A percentile compares a stretch with the other conserved stretches of the same genome.
phyloP scores from a whole-genome alignment of 2,113 vertebrate species.

The Phylloscopus trochiloides region DNA sequence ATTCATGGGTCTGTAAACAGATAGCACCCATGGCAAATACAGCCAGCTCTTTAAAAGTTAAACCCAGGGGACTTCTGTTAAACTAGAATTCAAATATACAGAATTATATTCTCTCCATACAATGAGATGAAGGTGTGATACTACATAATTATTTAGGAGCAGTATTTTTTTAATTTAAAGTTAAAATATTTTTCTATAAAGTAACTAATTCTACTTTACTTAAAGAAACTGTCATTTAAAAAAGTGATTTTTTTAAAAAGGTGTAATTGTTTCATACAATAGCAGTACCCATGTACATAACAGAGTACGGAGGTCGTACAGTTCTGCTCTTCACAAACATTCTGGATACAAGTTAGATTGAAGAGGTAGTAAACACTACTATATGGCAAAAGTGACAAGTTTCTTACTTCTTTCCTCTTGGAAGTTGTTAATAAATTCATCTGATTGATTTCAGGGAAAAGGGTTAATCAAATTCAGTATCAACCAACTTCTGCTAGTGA shows the following conservation, averaged over 20 bases:
- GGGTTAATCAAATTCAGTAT: slow-evolving; percentile 4
- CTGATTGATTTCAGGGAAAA: slow-evolving; percentile 26
- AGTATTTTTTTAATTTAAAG: slow-evolving; percentile 71
- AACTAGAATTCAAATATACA: slow-evolving; percentile 58
- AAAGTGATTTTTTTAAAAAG: slow-evolving; percentile 52
- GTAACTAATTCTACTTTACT: slow-evolving; percentile 59
- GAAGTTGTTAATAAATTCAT: slow-evolving; percentile 31
- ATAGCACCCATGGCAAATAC: slow-evolving; percentile 64
- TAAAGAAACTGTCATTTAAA: slow-evolving; percentile 55
- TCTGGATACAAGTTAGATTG: slow-evolving; percentile 48
- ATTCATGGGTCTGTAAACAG: slow-evolving; percentile 62
- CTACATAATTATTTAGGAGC: slow-evolving; percentile 52
- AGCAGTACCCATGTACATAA: slow-evolving; percentile 68
- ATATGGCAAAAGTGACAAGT: slow-evolving; percentile 32
- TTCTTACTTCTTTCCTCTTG: slow-evolving; percentile 56
- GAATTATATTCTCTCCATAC: slow-evolving; percentile 60
- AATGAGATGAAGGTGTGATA: slow-evolving; percentile 24
- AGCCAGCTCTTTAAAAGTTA: slow-evolving; percentile 68
- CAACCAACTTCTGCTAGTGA: not conserved
- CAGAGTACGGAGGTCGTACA: slow-evolving; percentile 41
- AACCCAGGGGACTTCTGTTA: slow-evolving; percentile 51
- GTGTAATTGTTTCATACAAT: slow-evolving; percentile 63
- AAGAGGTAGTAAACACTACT: slow-evolving; percentile 25
- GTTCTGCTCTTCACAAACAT: slow-evolving; percentile 51
- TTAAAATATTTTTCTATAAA: slow-evolving; percentile 68